Evolutionary conservation across 2,797 vertebrate genomes (phyloP).

Genomic region (Anableps anableps): DNA sequence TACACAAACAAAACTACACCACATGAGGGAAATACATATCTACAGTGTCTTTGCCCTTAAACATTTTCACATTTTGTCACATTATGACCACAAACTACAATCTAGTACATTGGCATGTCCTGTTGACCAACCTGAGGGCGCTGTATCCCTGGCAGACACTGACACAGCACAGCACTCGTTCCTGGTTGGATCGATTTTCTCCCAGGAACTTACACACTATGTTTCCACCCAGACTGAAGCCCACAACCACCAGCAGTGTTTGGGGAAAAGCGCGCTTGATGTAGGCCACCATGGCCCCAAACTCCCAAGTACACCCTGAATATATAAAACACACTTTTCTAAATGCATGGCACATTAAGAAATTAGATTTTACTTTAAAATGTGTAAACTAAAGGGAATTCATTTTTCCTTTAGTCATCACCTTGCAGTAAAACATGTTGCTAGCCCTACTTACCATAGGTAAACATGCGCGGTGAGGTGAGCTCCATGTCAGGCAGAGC

Average conservation of each 20-base stretch:
- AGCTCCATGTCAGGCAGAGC: conserved; percentile 92
- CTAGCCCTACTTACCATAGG: conserved; percentile 84
- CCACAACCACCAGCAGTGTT: conserved; percentile 88
- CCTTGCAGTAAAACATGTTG: background rate
- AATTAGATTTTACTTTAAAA: background rate
- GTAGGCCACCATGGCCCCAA: conserved; percentile 91
- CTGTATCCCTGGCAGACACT: conserved; percentile 96
- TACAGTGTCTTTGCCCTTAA: background rate
- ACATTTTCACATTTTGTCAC: background rate
- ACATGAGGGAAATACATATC: background rate
- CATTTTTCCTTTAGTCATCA: background rate
- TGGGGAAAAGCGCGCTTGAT: conserved; percentile 87
- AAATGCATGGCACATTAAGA: background rate
- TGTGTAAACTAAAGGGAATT: background rate
- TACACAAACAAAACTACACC: background rate
- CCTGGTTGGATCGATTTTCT: conserved; percentile 90
- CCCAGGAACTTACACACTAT: conserved; percentile 96
- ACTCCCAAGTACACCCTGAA: conserved; percentile 96
- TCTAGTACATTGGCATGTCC: background rate
- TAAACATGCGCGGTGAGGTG: conserved; percentile 97
- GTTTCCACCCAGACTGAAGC: conserved; percentile 96
- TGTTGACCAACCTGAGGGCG: conserved; percentile 85
- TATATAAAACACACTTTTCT: conserved; percentile 7
- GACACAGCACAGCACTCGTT: conserved; percentile 90
- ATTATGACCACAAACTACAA: background rate